A percentile compares a stretch with the other conserved stretches of the same genome.
Evolutionary conservation across 2,888 invertebrate species (phyloP).

Genomic region (Eledona agricola): DNA sequence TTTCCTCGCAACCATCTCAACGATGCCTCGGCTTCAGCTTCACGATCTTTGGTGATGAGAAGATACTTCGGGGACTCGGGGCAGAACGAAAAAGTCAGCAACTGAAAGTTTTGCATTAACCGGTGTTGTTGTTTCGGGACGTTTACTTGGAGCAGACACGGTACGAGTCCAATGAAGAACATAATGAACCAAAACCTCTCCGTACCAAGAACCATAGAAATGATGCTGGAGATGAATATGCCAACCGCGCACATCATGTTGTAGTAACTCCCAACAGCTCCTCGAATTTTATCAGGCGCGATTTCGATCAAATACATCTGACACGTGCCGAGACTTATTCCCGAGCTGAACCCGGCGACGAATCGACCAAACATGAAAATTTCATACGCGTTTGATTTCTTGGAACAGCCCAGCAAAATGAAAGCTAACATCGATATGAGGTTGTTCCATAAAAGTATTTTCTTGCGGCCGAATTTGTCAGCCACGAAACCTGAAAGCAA

Average conservation of each 20-base stretch:
- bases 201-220: too few species aligned
- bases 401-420: conserved; percentile 72
- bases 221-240: too few species aligned
- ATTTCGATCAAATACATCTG: conserved; percentile 92
- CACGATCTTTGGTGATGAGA: background rate
- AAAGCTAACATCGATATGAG: conserved; percentile 75
- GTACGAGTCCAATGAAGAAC: too few species aligned
- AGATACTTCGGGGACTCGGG: background rate
- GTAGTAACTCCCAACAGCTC: conserved; percentile 77
- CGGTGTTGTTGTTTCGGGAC: too few species aligned
- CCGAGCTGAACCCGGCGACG: conserved; percentile 82
- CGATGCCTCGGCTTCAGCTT: background rate
- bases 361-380: conserved; percentile 83
- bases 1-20: background rate
- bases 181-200: too few species aligned
- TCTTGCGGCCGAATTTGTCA: conserved; percentile 76
- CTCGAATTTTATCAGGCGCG: conserved; percentile 81
- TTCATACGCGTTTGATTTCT: conserved; percentile 74
- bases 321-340: conserved; percentile 84
- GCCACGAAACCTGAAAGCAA: conserved; percentile 72
- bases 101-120: too few species aligned
- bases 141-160: too few species aligned
- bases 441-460: conserved; percentile 82
- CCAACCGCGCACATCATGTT: too few species aligned
- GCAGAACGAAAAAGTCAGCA: too few species aligned